phyloP scores from a whole-genome alignment of 2,888 invertebrate species.

The Drosophila seclusa region DNA sequence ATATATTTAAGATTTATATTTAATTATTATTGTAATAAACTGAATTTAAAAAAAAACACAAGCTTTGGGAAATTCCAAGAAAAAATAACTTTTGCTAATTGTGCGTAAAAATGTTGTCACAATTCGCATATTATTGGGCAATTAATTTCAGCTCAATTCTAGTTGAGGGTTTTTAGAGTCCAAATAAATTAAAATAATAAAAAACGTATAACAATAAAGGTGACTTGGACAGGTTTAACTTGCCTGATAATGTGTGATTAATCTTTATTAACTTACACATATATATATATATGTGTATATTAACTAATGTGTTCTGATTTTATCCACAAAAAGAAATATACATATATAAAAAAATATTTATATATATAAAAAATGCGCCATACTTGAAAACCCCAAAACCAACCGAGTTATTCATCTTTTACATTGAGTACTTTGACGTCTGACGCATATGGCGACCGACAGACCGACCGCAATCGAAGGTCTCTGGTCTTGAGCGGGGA shows the following conservation, averaged over 20 bases:
- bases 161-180: neutral
- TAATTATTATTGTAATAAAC: neutral
- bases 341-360: neutral
- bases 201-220: constrained; percentile 8
- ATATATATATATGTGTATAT: neutral
- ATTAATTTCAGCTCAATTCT: neutral
- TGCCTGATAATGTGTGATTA: neutral
- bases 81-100: constrained; percentile 1
- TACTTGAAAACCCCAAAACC: constrained; percentile 20
- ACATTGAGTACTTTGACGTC: constrained; percentile 29
- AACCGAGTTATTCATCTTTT: constrained; percentile 35
- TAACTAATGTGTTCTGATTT: neutral
- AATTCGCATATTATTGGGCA: neutral
- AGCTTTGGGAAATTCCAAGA: neutral
- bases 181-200: neutral
- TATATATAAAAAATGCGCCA: constrained; percentile 2
- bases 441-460: neutral
- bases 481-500: constrained; percentile 6
- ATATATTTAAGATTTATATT: neutral
- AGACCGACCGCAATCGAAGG: constrained; percentile 9
- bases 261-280: neutral
- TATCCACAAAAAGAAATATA: neutral
- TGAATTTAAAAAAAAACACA: neutral
- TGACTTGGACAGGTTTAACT: constrained; percentile 11
- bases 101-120: no score